Percentiles rank a stretch among this genome's conserved stretches.
These are phyloP conservation scores for Syndactyla subalaris DNA, from an alignment of 2,797 vertebrate genomes.

Conservation along the genomic window DNA sequence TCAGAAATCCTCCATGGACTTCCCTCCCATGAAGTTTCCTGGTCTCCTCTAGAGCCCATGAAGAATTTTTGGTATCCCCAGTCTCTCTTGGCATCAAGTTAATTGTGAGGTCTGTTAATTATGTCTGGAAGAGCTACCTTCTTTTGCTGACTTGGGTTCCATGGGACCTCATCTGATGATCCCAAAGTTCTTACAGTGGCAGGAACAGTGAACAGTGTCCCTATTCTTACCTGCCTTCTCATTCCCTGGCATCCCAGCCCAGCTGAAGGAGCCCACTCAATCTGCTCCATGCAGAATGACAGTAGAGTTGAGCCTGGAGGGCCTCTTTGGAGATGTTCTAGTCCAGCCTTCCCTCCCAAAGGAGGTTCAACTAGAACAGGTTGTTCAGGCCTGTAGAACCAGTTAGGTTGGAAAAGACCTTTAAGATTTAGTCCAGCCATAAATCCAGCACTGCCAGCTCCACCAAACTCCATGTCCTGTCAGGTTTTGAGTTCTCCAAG, in stretches of 20 bases:
- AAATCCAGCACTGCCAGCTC: background rate
- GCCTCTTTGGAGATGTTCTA: background rate
- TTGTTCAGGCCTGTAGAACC: background rate
- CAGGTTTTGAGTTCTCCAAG: background rate
- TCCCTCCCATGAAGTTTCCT: background rate
- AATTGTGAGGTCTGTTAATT: background rate
- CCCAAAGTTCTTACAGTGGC: background rate
- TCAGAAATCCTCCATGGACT: background rate
- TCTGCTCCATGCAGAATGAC: background rate
- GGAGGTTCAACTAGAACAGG: background rate
- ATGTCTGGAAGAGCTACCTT: background rate
- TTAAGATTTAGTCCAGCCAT: background rate
- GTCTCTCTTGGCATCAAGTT: background rate
- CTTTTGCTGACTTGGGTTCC: background rate
- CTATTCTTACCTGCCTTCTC: background rate
- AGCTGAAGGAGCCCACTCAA: background rate
- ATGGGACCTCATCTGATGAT: background rate
- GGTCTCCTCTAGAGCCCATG: background rate
- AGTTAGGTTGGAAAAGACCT: background rate
- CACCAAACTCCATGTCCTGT: background rate
- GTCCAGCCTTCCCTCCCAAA: background rate
- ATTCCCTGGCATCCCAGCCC: background rate
- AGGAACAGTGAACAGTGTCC: background rate
- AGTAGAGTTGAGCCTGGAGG: background rate
- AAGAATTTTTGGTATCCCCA: background rate